phyloP scores from a whole-genome alignment of 1,140 invertebrate genomes.

The Cydia fagiglandana region DNA sequence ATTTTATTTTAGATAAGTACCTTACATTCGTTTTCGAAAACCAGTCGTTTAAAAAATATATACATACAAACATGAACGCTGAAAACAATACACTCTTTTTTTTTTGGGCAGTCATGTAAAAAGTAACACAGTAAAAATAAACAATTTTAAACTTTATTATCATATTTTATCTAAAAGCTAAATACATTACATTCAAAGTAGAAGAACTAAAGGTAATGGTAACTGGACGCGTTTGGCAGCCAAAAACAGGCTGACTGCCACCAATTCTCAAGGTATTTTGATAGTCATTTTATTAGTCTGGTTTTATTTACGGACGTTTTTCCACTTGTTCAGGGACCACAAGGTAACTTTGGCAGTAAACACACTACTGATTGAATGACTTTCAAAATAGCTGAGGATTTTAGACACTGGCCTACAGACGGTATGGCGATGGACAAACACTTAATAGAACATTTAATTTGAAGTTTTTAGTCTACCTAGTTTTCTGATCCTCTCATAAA shows the following conservation, averaged over 20 bases:
- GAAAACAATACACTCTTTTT: too few species aligned
- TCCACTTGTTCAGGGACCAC: neutral
- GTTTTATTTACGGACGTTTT: neutral
- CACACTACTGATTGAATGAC: neutral
- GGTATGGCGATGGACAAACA: neutral
- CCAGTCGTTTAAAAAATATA: too few species aligned
- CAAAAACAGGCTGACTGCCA: constrained; percentile 22
- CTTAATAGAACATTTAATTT: neutral
- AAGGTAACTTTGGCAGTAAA: neutral
- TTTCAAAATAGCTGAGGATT: neutral
- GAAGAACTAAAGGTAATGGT: constrained; percentile 20
- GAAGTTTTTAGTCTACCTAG: too few species aligned
- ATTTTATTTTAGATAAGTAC: too few species aligned
- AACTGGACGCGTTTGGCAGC: constrained; percentile 20
- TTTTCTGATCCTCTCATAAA: too few species aligned
- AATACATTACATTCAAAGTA: constrained; percentile 19
- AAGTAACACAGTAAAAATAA: constrained; percentile 7
- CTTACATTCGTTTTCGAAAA: too few species aligned
- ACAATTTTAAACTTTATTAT: constrained; percentile 34
- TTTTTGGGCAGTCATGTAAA: too few species aligned
- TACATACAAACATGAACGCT: too few species aligned
- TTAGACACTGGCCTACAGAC: neutral
- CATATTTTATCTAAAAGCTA: constrained; percentile 33
- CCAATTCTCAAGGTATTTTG: constrained; percentile 26
- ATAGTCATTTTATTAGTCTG: neutral